These are phyloP conservation scores for Hirundichthys speculiger DNA, from an alignment of 2,113 vertebrate genomes.

Conservation along the genomic window DNA sequence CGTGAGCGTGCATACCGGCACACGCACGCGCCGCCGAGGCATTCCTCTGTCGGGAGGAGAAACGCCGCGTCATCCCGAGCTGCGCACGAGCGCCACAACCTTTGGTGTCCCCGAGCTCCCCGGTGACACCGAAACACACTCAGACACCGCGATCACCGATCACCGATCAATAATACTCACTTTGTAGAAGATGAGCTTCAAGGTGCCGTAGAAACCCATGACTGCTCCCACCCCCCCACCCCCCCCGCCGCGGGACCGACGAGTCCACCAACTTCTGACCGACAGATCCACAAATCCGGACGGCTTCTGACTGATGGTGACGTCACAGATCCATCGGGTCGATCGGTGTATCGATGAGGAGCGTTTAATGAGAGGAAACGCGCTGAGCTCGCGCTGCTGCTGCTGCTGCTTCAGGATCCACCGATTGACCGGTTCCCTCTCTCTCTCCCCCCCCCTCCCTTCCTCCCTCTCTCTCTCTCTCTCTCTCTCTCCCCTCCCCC, in stretches of 20 bases:
- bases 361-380: background rate
- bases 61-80: conserved; percentile 68
- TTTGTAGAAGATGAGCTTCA: conserved; percentile 99
- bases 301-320: background rate
- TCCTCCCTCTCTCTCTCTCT: conserved; percentile 5
- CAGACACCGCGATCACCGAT: too few species aligned
- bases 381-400: conserved; percentile 10
- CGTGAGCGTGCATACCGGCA: conserved; percentile 2
- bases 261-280: background rate
- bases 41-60: conserved; percentile 50
- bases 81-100: conserved; percentile 22
- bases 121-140: too few species aligned
- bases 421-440: background rate
- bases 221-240: conserved; percentile 75
- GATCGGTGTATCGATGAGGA: conserved; percentile 2
- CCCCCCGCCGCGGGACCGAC: conserved; percentile 60
- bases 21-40: conserved; percentile 30
- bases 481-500: too few species aligned
- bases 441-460: background rate
- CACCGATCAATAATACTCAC: conserved; percentile 80
- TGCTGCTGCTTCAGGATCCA: conserved; percentile 16
- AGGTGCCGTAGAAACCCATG: conserved; percentile 97
- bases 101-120: background rate
- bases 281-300: background rate
- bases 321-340: conserved; percentile 34